Evolutionary conservation across 2,113 vertebrate genomes (phyloP).

Genomic region (Mustela lutreola): DNA sequence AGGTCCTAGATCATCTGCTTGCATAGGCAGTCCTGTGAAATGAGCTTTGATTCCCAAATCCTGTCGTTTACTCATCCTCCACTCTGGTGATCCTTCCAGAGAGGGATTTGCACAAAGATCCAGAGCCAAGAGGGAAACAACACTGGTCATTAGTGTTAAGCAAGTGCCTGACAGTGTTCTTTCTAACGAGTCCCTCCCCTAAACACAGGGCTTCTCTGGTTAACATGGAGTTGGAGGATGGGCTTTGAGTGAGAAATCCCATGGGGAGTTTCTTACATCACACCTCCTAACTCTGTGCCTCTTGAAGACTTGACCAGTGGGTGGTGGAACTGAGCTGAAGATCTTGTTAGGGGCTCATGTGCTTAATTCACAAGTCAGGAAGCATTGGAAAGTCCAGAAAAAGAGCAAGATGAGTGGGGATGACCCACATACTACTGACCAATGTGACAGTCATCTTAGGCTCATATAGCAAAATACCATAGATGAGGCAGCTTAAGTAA

Average conservation of each 20-base stretch:
- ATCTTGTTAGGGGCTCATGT: accelerated
- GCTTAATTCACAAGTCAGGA: not conserved
- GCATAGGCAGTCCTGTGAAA: not conserved
- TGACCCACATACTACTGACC: accelerated
- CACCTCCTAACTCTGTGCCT: too few species aligned
- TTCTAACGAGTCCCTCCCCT: accelerated
- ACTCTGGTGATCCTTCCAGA: not conserved
- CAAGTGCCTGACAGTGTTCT: accelerated
- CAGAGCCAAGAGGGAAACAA: not conserved
- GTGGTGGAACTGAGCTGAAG: not conserved
- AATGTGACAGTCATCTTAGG: too few species aligned
- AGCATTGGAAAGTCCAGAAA: too few species aligned
- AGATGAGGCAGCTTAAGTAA: not conserved
- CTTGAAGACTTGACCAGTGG: too few species aligned
- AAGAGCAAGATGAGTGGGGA: not conserved
- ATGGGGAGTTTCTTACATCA: accelerated
- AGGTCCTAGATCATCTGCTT: not conserved
- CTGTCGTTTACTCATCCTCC: too few species aligned
- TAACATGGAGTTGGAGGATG: not conserved
- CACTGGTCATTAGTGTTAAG: not conserved
- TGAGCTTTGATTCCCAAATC: not conserved
- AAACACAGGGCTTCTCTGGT: not conserved
- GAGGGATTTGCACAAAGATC: accelerated
- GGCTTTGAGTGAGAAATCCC: too few species aligned
- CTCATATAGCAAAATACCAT: not conserved